phyloP scores from a whole-genome alignment of 2,888 invertebrate genomes.

The Idaea aversata region DNA sequence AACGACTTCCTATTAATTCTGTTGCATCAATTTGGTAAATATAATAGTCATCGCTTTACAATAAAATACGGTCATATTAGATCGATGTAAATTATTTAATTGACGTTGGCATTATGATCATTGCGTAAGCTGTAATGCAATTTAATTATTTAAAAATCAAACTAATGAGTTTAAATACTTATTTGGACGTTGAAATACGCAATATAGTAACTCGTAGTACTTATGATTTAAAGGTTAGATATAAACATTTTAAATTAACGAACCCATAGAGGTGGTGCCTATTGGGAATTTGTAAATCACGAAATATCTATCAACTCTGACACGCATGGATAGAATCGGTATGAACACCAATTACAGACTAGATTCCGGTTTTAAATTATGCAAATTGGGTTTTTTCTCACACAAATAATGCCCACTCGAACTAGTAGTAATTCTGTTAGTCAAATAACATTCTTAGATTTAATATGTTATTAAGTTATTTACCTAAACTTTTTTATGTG shows the following conservation, averaged over 20 bases:
- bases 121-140: not conserved
- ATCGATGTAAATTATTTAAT: no score
- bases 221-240: not conserved
- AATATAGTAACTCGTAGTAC: not conserved
- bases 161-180: not conserved
- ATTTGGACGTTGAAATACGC: no score
- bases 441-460: conserved; percentile 1
- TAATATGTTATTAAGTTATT: not conserved
- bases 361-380: not conserved
- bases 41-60: no score
- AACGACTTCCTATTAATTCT: no score
- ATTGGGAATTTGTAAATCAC: not conserved
- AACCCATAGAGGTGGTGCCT: not conserved
- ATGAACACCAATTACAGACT: not conserved
- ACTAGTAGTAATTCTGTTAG: not conserved
- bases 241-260: not conserved
- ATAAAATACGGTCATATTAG: no score
- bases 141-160: not conserved
- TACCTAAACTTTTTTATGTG: not conserved
- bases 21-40: no score
- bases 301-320: not conserved
- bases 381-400: not conserved
- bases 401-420: not conserved
- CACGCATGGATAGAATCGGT: not conserved
- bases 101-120: not conserved